Percentiles rank a stretch among this genome's conserved stretches.
These are phyloP conservation scores for Tethea ocularis DNA, from an alignment of 2,888 invertebrate genomes.

Conservation along the genomic window DNA sequence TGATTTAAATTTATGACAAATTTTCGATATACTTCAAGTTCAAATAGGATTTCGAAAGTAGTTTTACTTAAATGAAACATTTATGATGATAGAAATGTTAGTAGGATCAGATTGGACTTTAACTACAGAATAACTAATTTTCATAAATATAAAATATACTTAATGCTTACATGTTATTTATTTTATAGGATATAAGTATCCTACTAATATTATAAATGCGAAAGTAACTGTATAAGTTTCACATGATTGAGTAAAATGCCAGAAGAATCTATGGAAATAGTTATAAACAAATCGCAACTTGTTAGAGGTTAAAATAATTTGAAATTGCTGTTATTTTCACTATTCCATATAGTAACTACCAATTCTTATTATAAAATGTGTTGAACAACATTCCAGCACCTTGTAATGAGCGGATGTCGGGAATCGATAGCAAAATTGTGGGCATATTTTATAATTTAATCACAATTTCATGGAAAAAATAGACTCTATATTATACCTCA, in stretches of 20 bases:
- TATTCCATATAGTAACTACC: conserved; percentile 52
- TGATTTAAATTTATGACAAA: conserved; percentile 12
- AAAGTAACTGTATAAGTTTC: too few species aligned
- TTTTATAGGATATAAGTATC: too few species aligned
- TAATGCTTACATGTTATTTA: too few species aligned
- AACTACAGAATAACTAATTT: too few species aligned
- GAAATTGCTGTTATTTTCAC: conserved; percentile 55
- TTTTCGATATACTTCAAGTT: not conserved
- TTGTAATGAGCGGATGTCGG: conserved; percentile 81
- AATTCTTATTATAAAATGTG: conserved; percentile 71
- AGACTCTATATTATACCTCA: conserved; percentile 33
- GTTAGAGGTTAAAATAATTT: conserved; percentile 20
- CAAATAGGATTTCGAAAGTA: not conserved
- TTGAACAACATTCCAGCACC: conserved; percentile 76
- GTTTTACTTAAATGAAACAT: not conserved
- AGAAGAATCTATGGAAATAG: not conserved
- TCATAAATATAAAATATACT: too few species aligned
- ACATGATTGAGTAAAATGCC: too few species aligned
- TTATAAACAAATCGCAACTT: not conserved
- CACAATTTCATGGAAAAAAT: conserved; percentile 29
- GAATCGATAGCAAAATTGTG: conserved; percentile 78
- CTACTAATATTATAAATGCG: too few species aligned
- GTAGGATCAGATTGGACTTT: too few species aligned
- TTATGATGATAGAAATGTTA: too few species aligned
- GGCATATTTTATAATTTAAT: conserved; percentile 70